phyloP scores from a whole-genome alignment of 37 sponge, comb jelly and placozoan genomes.

The Agelas oroides region DNA sequence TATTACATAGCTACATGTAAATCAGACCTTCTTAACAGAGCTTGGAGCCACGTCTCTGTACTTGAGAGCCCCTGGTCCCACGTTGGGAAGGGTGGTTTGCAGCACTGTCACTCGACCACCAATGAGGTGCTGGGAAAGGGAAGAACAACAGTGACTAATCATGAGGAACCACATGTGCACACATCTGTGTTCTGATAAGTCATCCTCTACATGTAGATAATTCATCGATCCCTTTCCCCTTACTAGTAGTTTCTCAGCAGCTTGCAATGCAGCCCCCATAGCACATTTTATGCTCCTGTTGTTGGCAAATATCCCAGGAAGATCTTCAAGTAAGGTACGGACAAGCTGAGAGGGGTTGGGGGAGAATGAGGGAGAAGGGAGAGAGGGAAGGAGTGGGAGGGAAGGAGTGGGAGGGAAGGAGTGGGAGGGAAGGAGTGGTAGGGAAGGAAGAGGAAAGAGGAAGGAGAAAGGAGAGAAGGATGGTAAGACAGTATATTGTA shows the following conservation, averaged over 20 bases:
- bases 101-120: slow-evolving; percentile 87
- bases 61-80: slow-evolving; percentile 86
- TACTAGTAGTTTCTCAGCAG: slow-evolving; percentile 87
- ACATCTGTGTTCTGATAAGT: not conserved
- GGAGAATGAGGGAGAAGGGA: not conserved
- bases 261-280: slow-evolving; percentile 84
- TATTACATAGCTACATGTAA: too few species aligned
- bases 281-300: slow-evolving; percentile 72
- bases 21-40: slow-evolving; percentile 45
- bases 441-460: too few species aligned
- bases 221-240: too few species aligned
- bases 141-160: not conserved
- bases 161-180: not conserved
- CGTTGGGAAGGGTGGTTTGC: slow-evolving; percentile 60
- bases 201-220: not conserved
- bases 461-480: too few species aligned
- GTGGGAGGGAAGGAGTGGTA: too few species aligned
- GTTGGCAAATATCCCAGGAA: slow-evolving; percentile 89
- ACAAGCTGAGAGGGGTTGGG: slow-evolving; percentile 74
- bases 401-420: too few species aligned
- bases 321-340: slow-evolving; percentile 78
- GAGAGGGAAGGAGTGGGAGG: too few species aligned
- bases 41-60: slow-evolving; percentile 33
- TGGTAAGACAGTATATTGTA: too few species aligned
- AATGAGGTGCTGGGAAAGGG: slow-evolving; percentile 41